Conservation (phyloP, 2,113 vertebrate species). For the Myanophis thanlyinensis region DNA sequence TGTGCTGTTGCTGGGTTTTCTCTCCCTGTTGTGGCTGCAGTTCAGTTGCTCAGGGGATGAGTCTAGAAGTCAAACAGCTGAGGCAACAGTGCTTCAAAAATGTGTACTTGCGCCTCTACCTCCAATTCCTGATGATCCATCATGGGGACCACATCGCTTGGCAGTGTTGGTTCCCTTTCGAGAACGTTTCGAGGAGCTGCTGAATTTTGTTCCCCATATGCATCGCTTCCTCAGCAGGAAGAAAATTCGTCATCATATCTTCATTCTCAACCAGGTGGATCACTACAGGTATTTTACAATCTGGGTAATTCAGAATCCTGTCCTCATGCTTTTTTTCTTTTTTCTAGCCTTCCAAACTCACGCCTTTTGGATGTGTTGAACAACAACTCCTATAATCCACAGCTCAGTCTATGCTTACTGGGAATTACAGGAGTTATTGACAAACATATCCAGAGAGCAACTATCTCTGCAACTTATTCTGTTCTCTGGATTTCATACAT, state of each 20-base stretch:
- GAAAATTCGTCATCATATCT: slow-evolving; percentile 88
- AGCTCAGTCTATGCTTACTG: background rate
- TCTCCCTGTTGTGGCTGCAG: slow-evolving; percentile 91
- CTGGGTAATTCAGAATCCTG: background rate
- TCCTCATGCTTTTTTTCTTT: no score
- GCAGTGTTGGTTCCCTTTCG: slow-evolving; percentile 91
- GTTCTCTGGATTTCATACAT: background rate
- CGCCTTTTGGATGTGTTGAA: background rate
- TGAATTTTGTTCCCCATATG: slow-evolving; percentile 93
- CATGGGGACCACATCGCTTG: slow-evolving; percentile 91
- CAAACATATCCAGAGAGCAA: background rate
- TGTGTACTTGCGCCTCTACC: slow-evolving; percentile 67
- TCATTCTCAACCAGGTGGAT: slow-evolving; percentile 94
- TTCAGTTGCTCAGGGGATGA: slow-evolving; percentile 86
- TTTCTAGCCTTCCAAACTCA: background rate
- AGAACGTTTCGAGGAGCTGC: slow-evolving; percentile 94
- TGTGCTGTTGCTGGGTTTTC: slow-evolving; percentile 82
- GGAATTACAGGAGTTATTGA: background rate
- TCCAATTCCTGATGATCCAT: slow-evolving; percentile 67
- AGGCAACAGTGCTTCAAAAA: slow-evolving; percentile 51
- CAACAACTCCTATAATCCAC: background rate
- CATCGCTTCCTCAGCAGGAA: slow-evolving; percentile 88
- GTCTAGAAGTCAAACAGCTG: slow-evolving; percentile 34
- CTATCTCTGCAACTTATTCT: background rate
- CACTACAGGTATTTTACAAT: slow-evolving; percentile 82